phyloP scores from a whole-genome alignment of 2,888 invertebrate genomes.

The Ochropacha duplaris region DNA sequence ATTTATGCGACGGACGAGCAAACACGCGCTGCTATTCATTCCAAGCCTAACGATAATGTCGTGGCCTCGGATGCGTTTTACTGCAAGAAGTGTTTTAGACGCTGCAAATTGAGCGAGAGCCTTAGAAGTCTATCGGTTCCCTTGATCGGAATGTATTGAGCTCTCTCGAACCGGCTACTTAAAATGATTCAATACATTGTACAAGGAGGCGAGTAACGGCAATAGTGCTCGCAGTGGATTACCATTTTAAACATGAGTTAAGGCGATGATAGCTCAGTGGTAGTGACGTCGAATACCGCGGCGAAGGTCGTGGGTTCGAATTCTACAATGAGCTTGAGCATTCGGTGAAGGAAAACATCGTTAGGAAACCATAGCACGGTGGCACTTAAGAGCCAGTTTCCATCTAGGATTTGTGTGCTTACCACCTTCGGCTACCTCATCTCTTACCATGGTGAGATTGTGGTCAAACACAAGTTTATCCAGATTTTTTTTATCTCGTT shows the following conservation, averaged over 20 bases:
- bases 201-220: background rate
- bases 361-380: too few relatives aligned
- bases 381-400: too few relatives aligned
- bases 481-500: background rate
- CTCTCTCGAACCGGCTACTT: background rate
- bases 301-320: too few relatives aligned
- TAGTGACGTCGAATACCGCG: too few relatives aligned
- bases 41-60: constrained; percentile 32
- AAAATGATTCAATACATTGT: background rate
- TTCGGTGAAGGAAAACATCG: too few relatives aligned
- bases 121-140: constrained; percentile 1
- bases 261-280: too few relatives aligned
- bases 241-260: background rate
- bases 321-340: too few relatives aligned
- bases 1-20: constrained; percentile 31
- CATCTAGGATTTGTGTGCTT: too few relatives aligned
- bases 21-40: constrained; percentile 28
- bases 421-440: too few relatives aligned
- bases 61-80: constrained; percentile 21
- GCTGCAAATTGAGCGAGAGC: constrained; percentile 11
- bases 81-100: constrained; percentile 15
- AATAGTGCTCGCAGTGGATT: background rate
- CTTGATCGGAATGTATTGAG: constrained; percentile 1
- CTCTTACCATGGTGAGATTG: too few relatives aligned
- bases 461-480: too few relatives aligned